These are phyloP conservation scores for Charaxes varanes DNA, from an alignment of 1,140 invertebrate species.

Conservation along the genomic window DNA sequence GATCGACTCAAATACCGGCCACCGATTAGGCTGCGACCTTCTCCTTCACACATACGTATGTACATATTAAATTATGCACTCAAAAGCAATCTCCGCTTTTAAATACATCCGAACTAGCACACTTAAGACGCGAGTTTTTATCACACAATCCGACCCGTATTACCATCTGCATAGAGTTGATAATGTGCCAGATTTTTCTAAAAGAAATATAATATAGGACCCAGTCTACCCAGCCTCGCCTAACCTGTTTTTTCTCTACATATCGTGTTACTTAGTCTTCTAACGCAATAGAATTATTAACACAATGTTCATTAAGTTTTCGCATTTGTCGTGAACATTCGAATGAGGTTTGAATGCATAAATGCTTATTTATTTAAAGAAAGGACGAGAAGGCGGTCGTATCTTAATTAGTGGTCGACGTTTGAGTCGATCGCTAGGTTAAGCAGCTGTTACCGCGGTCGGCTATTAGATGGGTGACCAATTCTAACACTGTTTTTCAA, in stretches of 20 bases:
- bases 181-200: conserved; percentile 4
- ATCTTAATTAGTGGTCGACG: no score
- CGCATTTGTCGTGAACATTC: not conserved
- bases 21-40: no score
- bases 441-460: no score
- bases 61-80: no score
- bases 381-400: no score
- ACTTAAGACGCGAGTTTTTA: not conserved
- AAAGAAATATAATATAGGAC: conserved; percentile 38
- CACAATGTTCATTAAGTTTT: conserved; percentile 17
- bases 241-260: conserved; percentile 55
- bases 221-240: conserved; percentile 24
- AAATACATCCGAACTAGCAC: no score
- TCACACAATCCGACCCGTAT: conserved; percentile 6
- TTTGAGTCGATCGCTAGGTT: no score
- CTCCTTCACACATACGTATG: no score
- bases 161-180: conserved; percentile 1
- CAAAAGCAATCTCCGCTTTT: no score
- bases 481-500: no score
- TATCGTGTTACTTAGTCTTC: conserved; percentile 46
- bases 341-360: not conserved
- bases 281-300: conserved; percentile 25
- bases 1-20: no score
- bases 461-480: no score
- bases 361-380: not conserved